A percentile compares a stretch with the other conserved stretches of the same genome.
Evolutionary conservation across 2,113 vertebrate species (phyloP).

Genomic region (Bucco capensis): DNA sequence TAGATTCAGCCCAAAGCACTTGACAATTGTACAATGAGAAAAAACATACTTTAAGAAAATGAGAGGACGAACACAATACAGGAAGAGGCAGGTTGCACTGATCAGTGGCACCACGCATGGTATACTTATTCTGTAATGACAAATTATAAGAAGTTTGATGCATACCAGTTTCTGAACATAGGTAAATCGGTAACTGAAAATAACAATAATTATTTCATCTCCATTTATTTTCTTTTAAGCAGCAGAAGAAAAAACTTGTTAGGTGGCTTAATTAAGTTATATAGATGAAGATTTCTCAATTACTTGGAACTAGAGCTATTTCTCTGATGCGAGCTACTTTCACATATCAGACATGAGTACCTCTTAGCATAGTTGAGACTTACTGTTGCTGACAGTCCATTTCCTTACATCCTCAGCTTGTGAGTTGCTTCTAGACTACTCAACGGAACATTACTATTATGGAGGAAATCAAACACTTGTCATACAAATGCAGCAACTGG

Average conservation of each 20-base stretch:
- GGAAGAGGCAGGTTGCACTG: background rate
- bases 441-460: background rate
- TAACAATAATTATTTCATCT: background rate
- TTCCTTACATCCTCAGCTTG: background rate
- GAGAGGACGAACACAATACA: background rate
- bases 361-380: background rate
- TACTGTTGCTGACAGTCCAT: background rate
- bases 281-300: background rate
- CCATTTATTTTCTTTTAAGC: background rate
- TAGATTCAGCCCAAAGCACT: background rate
- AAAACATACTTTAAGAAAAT: background rate
- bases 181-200: background rate
- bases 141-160: background rate
- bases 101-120: background rate
- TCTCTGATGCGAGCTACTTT: background rate
- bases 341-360: background rate
- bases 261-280: background rate
- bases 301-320: background rate
- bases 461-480: background rate
- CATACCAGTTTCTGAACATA: background rate
- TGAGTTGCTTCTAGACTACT: background rate
- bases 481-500: background rate
- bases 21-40: background rate
- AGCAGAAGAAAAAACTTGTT: background rate
- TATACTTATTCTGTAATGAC: background rate